Evolutionary conservation across 2,888 invertebrate genomes (phyloP).

Genomic region (Oligia fasciuncula): DNA sequence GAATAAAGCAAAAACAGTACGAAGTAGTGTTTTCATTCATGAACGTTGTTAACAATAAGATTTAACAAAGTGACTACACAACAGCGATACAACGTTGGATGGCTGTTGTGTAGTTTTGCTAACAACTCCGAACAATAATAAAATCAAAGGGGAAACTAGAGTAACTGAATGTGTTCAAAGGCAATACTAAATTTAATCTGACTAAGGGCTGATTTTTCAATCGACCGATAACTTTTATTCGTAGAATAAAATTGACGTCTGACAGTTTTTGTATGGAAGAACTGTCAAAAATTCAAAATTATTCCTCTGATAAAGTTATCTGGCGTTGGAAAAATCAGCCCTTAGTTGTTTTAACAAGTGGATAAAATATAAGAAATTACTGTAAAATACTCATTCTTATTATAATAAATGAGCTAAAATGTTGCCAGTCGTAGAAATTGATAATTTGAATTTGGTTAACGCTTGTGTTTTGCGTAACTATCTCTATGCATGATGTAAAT

Average conservation of each 20-base stretch:
- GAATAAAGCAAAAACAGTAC: too few relatives aligned
- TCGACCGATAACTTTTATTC: too few relatives aligned
- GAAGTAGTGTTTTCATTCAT: background rate
- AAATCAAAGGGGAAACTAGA: background rate
- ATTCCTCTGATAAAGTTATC: too few relatives aligned
- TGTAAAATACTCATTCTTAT: background rate
- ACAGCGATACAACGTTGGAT: too few relatives aligned
- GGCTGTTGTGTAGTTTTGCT: background rate
- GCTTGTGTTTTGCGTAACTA: slow-evolving; percentile 4
- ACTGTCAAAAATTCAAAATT: too few relatives aligned
- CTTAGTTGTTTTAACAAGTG: too few relatives aligned
- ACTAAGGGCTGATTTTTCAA: background rate
- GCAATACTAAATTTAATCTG: background rate
- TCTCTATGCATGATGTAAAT: background rate
- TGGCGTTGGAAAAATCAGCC: too few relatives aligned
- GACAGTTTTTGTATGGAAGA: too few relatives aligned
- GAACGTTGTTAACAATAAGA: background rate
- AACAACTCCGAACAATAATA: background rate
- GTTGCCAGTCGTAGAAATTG: background rate
- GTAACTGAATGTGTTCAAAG: background rate
- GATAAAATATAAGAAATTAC: too few relatives aligned
- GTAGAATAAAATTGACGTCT: too few relatives aligned
- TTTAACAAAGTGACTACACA: too few relatives aligned
- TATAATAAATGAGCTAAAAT: background rate
- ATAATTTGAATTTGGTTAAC: background rate